Conservation (phyloP, 1,140 invertebrate genomes). For the Drosophila nasuta region DNA sequence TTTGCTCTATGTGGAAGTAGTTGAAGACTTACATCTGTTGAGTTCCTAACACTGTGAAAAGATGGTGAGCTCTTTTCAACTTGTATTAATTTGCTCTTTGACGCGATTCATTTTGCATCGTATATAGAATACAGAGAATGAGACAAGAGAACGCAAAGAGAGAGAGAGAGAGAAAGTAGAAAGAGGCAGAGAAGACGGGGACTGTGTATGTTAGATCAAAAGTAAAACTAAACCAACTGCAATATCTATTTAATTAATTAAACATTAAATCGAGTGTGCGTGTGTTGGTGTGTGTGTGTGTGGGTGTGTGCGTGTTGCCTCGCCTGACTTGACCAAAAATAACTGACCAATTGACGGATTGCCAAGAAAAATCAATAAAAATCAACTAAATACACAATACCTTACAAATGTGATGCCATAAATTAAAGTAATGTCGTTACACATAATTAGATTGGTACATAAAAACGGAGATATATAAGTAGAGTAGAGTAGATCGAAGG, state of each 20-base stretch:
- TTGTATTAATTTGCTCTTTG: slow-evolving; percentile 77
- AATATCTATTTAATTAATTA: not conserved
- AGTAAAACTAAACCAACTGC: not conserved
- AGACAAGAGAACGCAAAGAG: slow-evolving; percentile 11
- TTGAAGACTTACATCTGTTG: slow-evolving; percentile 76
- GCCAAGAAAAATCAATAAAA: slow-evolving; percentile 38
- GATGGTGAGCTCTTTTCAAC: slow-evolving; percentile 78
- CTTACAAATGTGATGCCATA: slow-evolving; percentile 46
- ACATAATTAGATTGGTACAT: slow-evolving; percentile 13
- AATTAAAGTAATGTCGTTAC: slow-evolving; percentile 32
- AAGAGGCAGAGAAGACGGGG: not conserved
- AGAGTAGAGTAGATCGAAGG: slow-evolving; percentile 17
- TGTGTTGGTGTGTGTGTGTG: not conserved
- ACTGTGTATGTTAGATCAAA: slow-evolving; percentile 14
- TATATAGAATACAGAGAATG: slow-evolving; percentile 4
- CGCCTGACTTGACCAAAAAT: slow-evolving; percentile 24
- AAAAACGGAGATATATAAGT: slow-evolving; percentile 6
- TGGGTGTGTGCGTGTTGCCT: not conserved
- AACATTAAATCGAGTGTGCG: not conserved
- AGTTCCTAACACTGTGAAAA: slow-evolving; percentile 76
- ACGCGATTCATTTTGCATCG: slow-evolving; percentile 8
- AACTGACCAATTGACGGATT: slow-evolving; percentile 6
- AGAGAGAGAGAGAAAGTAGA: slow-evolving; percentile 12
- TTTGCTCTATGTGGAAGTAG: not conserved
- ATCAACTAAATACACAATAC: slow-evolving; percentile 48